phyloP scores from a whole-genome alignment of 2,888 invertebrate species.

The Lysandra bellargus region DNA sequence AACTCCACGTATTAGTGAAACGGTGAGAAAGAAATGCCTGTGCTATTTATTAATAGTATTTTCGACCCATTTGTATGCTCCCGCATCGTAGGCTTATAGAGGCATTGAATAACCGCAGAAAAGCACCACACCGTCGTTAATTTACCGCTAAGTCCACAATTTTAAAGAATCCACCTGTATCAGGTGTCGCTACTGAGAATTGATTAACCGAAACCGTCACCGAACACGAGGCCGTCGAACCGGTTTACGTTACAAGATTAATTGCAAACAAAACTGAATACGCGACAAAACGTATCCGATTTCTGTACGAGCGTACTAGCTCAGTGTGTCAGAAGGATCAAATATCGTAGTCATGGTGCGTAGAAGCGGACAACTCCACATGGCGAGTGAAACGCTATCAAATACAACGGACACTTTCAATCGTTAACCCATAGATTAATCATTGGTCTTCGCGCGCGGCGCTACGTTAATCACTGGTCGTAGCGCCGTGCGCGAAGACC shows the following conservation, averaged over 20 bases:
- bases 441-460: too few species aligned
- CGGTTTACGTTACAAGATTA: constrained; percentile 36
- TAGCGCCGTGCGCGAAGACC: too few species aligned
- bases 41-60: not conserved
- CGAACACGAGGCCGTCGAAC: constrained; percentile 31
- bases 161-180: constrained; percentile 22
- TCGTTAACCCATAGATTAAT: constrained; percentile 50
- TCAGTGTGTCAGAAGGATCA: constrained; percentile 65
- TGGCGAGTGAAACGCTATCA: constrained; percentile 65
- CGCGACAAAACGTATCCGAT: constrained; percentile 37
- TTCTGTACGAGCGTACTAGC: constrained; percentile 44
- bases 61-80: not conserved
- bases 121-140: not conserved
- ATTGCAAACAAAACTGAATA: constrained; percentile 38
- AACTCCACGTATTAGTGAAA: constrained; percentile 12
- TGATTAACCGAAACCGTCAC: constrained; percentile 28
- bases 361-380: constrained; percentile 40
- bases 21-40: not conserved
- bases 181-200: constrained; percentile 15
- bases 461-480: too few species aligned
- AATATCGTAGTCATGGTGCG: constrained; percentile 63
- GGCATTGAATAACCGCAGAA: not conserved
- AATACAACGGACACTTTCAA: constrained; percentile 61
- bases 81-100: not conserved
- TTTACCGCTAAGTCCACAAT: constrained; percentile 13